phyloP scores from a whole-genome alignment of 2,888 invertebrate genomes.

The Volucella zonaria region DNA sequence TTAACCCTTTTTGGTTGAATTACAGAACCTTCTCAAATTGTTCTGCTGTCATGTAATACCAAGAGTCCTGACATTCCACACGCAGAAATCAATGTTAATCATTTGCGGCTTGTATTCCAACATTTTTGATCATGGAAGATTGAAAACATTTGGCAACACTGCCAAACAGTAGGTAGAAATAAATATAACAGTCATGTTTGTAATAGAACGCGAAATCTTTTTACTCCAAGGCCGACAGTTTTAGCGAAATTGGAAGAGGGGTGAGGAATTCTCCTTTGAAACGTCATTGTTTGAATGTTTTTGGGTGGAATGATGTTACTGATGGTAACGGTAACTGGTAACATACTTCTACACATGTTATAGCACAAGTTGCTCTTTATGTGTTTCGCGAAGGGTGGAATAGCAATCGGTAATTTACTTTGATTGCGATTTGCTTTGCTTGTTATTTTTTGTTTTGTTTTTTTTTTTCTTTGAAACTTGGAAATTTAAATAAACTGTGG shows the following conservation, averaged over 20 bases:
- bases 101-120: too few relatives aligned
- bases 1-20: too few relatives aligned
- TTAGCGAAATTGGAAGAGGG: conserved; percentile 42
- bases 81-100: too few relatives aligned
- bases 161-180: too few relatives aligned
- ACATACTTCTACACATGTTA: neutral
- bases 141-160: too few relatives aligned
- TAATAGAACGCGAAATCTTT: conserved; percentile 49
- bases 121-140: too few relatives aligned
- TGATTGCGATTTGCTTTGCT: conserved; percentile 49
- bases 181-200: conserved; percentile 22
- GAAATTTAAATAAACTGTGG: conserved; percentile 43
- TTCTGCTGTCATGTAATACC: too few relatives aligned
- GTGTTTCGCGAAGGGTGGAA: conserved; percentile 12
- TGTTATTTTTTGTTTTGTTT: neutral
- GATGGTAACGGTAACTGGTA: conserved; percentile 15
- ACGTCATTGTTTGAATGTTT: conserved; percentile 39
- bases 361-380: conserved; percentile 43
- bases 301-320: conserved; percentile 4
- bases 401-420: conserved; percentile 56
- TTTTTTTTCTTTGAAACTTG: conserved; percentile 4
- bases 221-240: conserved; percentile 39
- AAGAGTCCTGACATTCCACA: too few relatives aligned
- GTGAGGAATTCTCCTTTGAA: conserved; percentile 27
- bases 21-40: too few relatives aligned